Conservation (phyloP, 2,888 invertebrate species). For the Xestoiulus laeticollis region DNA sequence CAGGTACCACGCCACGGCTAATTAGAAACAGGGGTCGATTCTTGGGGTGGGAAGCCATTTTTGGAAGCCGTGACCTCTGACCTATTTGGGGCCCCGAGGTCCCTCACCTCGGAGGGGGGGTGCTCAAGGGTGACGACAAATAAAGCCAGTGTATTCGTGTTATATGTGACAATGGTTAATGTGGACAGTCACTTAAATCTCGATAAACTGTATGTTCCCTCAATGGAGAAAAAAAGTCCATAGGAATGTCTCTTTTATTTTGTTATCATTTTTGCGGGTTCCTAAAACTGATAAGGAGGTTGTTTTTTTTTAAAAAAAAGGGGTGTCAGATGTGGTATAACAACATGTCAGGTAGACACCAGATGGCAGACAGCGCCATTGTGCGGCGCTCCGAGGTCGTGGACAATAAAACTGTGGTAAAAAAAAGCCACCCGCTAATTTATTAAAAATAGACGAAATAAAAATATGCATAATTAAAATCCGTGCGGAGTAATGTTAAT, state of each 20-base stretch:
- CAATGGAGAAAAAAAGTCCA: no score
- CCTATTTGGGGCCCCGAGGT: neutral
- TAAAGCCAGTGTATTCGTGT: no score
- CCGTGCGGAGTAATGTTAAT: neutral
- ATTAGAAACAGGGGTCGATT: neutral
- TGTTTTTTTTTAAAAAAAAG: no score
- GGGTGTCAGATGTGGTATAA: conserved; percentile 33
- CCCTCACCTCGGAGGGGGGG: neutral
- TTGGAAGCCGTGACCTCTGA: neutral
- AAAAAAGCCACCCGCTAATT: neutral
- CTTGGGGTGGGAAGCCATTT: neutral
- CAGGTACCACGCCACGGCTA: neutral
- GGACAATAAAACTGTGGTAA: conserved; percentile 1
- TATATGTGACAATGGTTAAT: no score
- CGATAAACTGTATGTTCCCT: no score
- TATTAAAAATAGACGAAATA: neutral
- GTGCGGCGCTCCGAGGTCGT: neutral
- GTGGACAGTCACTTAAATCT: no score
- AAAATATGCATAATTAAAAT: conserved; percentile 43
- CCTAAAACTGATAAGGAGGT: neutral
- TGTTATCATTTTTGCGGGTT: neutral
- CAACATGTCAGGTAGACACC: conserved; percentile 10
- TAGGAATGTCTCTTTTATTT: neutral
- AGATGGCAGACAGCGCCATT: conserved; percentile 35
- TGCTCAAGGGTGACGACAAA: neutral